phyloP scores from a whole-genome alignment of 2,797 vertebrate species.

The Ptychobarbus kaznakovi region DNA sequence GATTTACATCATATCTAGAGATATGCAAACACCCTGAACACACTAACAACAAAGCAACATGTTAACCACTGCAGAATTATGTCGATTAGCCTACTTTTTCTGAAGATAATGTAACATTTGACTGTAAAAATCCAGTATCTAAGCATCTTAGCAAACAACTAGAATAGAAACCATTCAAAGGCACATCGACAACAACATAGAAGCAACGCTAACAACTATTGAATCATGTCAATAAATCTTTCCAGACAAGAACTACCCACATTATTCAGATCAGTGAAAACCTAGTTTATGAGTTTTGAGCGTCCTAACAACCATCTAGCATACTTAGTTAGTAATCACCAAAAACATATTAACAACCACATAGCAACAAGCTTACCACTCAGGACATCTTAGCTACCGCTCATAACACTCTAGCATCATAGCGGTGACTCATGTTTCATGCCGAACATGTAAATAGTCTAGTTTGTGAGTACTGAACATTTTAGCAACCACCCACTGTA shows the following conservation, averaged over 20 bases:
- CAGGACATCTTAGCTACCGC: not conserved
- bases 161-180: not conserved
- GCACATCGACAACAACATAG: not conserved
- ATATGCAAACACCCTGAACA: not conserved
- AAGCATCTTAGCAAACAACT: not conserved
- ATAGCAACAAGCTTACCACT: too few relatives aligned
- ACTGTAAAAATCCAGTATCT: not conserved
- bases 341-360: not conserved
- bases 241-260: not conserved
- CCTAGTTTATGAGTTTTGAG: not conserved
- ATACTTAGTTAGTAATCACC: not conserved
- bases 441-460: not conserved
- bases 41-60: not conserved
- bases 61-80: not conserved
- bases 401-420: not conserved
- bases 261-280: not conserved
- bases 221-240: not conserved
- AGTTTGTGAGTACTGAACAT: not conserved
- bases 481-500: not conserved
- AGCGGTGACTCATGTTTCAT: not conserved
- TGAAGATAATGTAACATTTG: not conserved
- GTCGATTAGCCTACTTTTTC: not conserved
- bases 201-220: not conserved
- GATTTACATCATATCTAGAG: not conserved
- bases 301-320: not conserved